Evolutionary conservation across 2,113 vertebrate species (phyloP).

Genomic region (Numida meleagris): DNA sequence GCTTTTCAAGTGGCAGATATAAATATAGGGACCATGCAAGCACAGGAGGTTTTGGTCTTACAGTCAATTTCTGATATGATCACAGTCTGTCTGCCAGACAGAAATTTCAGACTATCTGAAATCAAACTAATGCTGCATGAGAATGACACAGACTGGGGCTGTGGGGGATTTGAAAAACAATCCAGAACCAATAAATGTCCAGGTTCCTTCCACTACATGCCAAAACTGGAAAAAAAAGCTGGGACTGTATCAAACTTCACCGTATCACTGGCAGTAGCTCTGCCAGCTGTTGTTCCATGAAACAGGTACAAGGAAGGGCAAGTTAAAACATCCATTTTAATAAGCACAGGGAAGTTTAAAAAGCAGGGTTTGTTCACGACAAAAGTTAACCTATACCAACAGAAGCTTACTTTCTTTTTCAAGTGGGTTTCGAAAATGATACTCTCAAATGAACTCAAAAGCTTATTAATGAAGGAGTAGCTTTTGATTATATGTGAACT

Average conservation of each 20-base stretch:
- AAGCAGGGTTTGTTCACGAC: background rate
- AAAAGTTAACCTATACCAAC: background rate
- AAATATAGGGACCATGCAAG: background rate
- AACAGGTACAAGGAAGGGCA: accelerated
- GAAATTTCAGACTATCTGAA: background rate
- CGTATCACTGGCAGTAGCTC: background rate
- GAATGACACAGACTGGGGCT: background rate
- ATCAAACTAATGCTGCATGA: background rate
- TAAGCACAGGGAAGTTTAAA: background rate
- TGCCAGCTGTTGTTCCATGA: background rate
- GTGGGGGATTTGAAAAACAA: background rate
- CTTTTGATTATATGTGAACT: background rate
- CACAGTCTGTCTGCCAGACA: background rate
- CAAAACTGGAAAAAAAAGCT: background rate
- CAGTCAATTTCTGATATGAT: background rate
- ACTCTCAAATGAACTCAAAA: background rate
- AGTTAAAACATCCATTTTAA: background rate
- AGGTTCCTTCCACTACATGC: background rate
- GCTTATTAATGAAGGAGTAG: background rate
- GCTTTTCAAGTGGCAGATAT: background rate
- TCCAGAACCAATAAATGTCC: background rate
- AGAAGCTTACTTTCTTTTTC: background rate
- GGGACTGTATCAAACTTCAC: background rate
- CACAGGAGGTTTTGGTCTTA: background rate
- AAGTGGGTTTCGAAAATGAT: background rate